Conservation (phyloP, 2,113 vertebrate species). For the Heloderma charlesbogerti region DNA sequence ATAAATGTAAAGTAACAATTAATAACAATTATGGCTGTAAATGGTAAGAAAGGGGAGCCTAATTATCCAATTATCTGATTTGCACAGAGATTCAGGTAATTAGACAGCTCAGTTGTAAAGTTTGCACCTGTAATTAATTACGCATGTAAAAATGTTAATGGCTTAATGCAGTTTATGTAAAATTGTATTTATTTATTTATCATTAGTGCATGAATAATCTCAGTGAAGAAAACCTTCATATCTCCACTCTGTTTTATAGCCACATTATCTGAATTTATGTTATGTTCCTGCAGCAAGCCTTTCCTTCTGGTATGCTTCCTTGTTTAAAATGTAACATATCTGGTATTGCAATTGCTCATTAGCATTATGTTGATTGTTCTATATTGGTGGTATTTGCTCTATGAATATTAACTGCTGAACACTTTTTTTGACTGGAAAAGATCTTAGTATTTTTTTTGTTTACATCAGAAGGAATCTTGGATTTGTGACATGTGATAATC, state of each 20-base stretch:
- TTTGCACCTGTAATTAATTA: slow-evolving; percentile 61
- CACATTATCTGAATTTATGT: slow-evolving; percentile 38
- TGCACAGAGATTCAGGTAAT: slow-evolving; percentile 51
- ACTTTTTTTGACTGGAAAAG: not conserved
- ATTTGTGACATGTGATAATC: not conserved
- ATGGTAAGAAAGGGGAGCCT: slow-evolving; percentile 42
- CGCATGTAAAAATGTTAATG: slow-evolving; percentile 54
- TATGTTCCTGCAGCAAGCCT: slow-evolving; percentile 39
- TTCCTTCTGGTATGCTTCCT: slow-evolving; percentile 42
- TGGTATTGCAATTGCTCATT: slow-evolving; percentile 28
- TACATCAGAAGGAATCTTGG: not conserved
- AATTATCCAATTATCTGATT: slow-evolving; percentile 64
- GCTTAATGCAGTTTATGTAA: slow-evolving; percentile 52
- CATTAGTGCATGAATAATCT: not conserved
- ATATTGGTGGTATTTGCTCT: not conserved
- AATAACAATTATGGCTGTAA: slow-evolving; percentile 58
- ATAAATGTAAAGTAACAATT: slow-evolving; percentile 48
- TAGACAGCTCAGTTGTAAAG: slow-evolving; percentile 37
- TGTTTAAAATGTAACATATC: slow-evolving; percentile 33
- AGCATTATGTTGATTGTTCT: slow-evolving; percentile 12
- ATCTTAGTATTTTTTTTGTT: not conserved
- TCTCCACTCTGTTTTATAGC: not conserved
- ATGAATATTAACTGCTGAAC: slow-evolving; percentile 15
- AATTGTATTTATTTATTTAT: slow-evolving; percentile 36
- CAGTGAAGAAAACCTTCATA: not conserved